Evolutionary conservation across 2,888 invertebrate species (phyloP).

Genomic region (Lathronympha strigana): DNA sequence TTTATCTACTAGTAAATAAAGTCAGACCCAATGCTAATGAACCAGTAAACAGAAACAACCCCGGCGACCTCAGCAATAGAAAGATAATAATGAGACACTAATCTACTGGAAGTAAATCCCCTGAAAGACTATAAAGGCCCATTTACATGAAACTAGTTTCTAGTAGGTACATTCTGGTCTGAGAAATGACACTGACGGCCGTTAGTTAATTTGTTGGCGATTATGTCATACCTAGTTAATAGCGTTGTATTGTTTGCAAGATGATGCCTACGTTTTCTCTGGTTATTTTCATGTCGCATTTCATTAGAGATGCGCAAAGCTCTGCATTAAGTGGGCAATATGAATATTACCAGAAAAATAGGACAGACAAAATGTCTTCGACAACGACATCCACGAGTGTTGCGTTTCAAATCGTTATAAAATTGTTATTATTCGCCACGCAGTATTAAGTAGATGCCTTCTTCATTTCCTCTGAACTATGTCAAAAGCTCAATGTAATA

Average conservation of each 20-base stretch:
- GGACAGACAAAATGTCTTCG: conserved; percentile 22
- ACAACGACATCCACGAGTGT: conserved; percentile 12
- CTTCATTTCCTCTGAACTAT: conserved; percentile 61
- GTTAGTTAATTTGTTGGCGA: no score
- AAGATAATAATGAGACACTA: no score
- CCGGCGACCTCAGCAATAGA: no score
- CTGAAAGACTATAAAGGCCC: no score
- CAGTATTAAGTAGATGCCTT: conserved; percentile 72
- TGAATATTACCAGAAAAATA: neutral
- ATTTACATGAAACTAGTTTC: no score
- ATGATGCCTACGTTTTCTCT: no score
- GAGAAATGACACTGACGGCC: no score
- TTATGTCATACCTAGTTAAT: no score
- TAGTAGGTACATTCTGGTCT: no score
- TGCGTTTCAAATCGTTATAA: conserved; percentile 39
- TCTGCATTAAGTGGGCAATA: neutral
- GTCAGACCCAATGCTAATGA: neutral
- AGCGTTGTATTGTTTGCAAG: no score
- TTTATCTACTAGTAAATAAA: neutral
- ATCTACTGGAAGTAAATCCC: neutral
- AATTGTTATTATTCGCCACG: conserved; percentile 57
- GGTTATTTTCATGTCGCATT: neutral
- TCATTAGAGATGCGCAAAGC: neutral
- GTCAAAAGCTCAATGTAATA: conserved; percentile 78
- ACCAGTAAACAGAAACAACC: neutral